Conservation (phyloP, 2,888 invertebrate species). For the Lysandra bellargus region DNA sequence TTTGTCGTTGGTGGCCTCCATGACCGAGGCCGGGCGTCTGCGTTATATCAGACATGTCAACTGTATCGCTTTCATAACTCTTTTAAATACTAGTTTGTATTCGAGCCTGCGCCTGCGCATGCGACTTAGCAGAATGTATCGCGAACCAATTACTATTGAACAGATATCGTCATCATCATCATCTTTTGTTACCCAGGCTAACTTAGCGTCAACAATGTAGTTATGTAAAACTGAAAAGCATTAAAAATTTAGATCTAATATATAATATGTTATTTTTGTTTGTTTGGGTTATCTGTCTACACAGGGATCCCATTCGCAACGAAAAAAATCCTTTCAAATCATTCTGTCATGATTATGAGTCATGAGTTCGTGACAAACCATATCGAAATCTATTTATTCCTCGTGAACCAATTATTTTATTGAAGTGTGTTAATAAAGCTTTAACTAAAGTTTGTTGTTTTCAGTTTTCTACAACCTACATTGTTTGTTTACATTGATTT, state of each 20-base stretch:
- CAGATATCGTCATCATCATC: background rate
- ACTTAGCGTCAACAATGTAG: no score
- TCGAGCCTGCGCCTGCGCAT: slow-evolving; percentile 37
- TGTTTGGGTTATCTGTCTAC: no score
- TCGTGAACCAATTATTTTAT: no score
- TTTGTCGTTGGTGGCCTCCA: slow-evolving; percentile 3
- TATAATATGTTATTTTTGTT: no score
- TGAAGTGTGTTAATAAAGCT: background rate
- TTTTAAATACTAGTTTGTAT: slow-evolving; percentile 55
- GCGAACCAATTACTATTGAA: slow-evolving; percentile 11
- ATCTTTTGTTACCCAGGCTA: background rate
- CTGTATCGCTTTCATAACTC: slow-evolving; percentile 58
- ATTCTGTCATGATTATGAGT: no score
- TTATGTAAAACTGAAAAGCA: no score
- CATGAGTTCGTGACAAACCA: no score
- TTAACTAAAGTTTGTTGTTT: background rate
- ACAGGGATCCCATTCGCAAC: no score
- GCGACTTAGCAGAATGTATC: background rate
- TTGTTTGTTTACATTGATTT: background rate
- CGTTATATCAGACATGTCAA: slow-evolving; percentile 47
- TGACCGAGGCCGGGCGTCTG: slow-evolving; percentile 13
- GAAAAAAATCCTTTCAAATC: no score
- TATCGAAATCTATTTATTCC: no score
- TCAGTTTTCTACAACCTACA: background rate
- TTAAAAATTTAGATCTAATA: no score